Evolutionary conservation across 2,797 vertebrate species (phyloP), one percentile per base, ranked within the genome.

Genomic region (Cryptoblepharus egeriae): DNA sequence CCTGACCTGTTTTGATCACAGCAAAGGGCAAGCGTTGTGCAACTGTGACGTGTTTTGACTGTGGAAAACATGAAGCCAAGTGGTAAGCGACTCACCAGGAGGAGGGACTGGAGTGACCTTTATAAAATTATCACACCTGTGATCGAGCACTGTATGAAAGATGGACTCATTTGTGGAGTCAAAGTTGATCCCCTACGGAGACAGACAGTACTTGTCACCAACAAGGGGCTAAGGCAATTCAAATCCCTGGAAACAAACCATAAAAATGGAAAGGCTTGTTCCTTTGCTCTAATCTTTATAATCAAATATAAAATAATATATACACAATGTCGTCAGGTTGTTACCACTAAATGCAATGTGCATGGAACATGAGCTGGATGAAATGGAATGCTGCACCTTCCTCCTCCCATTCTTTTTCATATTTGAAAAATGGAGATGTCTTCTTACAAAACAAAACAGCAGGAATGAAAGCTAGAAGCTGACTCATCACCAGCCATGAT

Each of bases 391-490:
- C 7, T 0, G 32, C 69, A 81, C 87, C 88, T 90, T 90, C 52
- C 86, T 71, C 86, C 80, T 82, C 4, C 42, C 30, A 2, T 11
- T 0, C 7, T 3, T 42, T 77, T 79, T 80, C 9, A 71, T 67
- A 91, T 90, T 88, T 82, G 87, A 93, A 95, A 32, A 94, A 90
- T 79, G 91, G 91, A 89, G 79, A 81, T 88, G 86, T 88, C 83
- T 90, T 79, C 87, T 94, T 95, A 90, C 92, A 94, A 93, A 94
- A 72, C 90, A 90, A n/a, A 81, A 85, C 84, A 86, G 79, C 72
- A 88, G 91, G 88, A 91, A 87, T 61, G n/a, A 84, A 91, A 79
- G 75, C 88, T 85, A 88, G 15, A 68, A 77, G 89, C 84, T 89
- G 87, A 85, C 80, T 91, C 68, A 28, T 60, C 84, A 77, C 58